Base-by-base conservation (phyloP, 92 coral and sea anemone genomes). In the Bergia puertoricense region DNA sequence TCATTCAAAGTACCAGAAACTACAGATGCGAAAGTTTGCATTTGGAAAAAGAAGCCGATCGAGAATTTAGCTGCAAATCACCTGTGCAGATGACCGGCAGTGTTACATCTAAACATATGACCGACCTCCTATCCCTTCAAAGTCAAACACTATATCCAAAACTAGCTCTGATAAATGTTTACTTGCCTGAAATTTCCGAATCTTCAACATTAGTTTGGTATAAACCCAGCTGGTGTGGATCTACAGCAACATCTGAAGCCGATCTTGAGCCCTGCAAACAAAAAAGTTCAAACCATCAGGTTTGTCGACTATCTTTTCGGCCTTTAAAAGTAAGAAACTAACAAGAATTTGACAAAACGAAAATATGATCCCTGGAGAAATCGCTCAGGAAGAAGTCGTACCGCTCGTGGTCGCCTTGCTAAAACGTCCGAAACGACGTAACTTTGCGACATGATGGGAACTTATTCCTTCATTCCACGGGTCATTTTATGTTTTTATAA, bases 141-240 rank as follows among this genome's bases (percentile, higher is more conserved):
- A n/a, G 59, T 8, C 40, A 82, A 56, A 30, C 30, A 30, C 30
- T 30, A 0, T 30, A 30, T 30, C 30, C 30, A 30, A 11, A 10
- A 54, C 73, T 42, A 15, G 16, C 37, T 46, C 69, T 18, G 38
- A 7, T 69, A 36, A 2, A 45, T 71, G 66, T 46, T 72, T 39
- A 84, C 87, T 83, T 90, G 92, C 98, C 98, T 91, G 93, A 89
- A 81, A 95, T 95, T 13, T 95, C 98, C 45, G 95, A 80, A 79
- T 92, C 98, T 83, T 93, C 98, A 18, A 91, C 82, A 71, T 80
- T 74, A 0, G 94, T 89, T n/a, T 89, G 93, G 76, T 88, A 95
- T 37, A 88, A 86, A 4, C 94, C 98, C 78, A 90, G 86, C 46
- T 45, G 23, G 48, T 95, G 95, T 4, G 98, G 98, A 79, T 95